These are phyloP conservation scores for Spilogale gracilis DNA, from an alignment of 2,113 vertebrate genomes.

Conservation along the genomic window DNA sequence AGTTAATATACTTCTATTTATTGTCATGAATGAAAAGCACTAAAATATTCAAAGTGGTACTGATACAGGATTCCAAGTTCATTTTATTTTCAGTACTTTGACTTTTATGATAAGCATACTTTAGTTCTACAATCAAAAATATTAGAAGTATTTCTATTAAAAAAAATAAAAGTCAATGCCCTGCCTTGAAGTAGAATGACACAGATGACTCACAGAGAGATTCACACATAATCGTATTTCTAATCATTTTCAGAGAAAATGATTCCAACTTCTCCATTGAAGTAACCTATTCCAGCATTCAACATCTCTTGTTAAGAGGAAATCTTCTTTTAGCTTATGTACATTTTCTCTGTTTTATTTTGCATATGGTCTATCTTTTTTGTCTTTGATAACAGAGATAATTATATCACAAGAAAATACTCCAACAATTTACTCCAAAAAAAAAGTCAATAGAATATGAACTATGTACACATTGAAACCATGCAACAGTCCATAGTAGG, in stretches of 20 bases:
- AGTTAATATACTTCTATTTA: background rate
- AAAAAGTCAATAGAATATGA: background rate
- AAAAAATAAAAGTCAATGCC: background rate
- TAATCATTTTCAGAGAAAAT: background rate
- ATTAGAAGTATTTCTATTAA: background rate
- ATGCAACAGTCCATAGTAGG: background rate
- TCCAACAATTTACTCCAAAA: background rate
- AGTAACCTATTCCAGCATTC: background rate
- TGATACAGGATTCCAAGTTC: background rate
- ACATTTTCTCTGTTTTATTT: conserved; percentile 15
- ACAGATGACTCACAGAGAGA: background rate
- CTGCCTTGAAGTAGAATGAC: background rate
- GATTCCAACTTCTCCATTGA: background rate
- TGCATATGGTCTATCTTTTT: background rate
- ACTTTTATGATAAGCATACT: background rate
- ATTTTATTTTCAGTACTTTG: background rate
- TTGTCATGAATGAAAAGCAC: background rate
- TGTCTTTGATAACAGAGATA: background rate
- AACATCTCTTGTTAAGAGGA: background rate
- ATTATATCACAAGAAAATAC: background rate
- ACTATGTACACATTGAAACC: background rate
- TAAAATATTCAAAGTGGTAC: background rate
- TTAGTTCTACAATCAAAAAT: background rate
- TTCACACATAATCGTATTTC: background rate
- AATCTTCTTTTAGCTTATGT: background rate